Conservation (phyloP, 2,113 vertebrate genomes). For the Piaya cayana region DNA sequence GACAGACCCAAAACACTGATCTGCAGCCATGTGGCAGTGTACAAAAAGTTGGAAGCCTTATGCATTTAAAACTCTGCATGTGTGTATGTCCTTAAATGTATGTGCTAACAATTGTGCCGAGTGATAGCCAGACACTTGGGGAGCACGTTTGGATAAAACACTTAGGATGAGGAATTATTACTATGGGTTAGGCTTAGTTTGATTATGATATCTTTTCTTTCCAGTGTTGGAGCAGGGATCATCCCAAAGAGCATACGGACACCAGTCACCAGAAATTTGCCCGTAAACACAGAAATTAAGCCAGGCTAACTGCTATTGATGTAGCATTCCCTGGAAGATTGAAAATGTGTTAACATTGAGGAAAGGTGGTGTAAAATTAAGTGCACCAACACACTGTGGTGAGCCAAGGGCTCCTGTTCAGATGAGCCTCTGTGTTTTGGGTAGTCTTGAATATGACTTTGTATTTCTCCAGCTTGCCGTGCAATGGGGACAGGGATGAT, state of each 20-base stretch:
- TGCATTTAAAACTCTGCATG: not conserved
- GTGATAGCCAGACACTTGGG: too few species aligned
- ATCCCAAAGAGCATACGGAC: rapidly evolving
- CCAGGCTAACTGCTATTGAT: too few species aligned
- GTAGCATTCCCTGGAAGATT: not conserved
- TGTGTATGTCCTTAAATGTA: not conserved
- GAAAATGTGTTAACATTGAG: not conserved
- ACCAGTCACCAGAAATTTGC: not conserved
- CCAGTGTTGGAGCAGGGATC: not conserved
- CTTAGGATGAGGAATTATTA: not conserved
- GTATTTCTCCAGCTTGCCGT: slow-evolving; percentile 79
- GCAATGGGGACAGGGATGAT: slow-evolving; percentile 90
- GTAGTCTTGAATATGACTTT: rapidly evolving
- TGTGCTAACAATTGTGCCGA: not conserved
- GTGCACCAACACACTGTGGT: rapidly evolving
- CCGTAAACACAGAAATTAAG: not conserved
- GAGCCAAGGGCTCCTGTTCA: not conserved
- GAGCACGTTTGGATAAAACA: too few species aligned
- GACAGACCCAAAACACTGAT: not conserved
- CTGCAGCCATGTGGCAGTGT: not conserved
- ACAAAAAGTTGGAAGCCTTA: not conserved
- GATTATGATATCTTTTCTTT: not conserved
- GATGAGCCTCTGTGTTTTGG: not conserved
- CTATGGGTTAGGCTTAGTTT: not conserved
- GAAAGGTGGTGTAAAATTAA: not conserved